A percentile compares a stretch with the other conserved stretches of the same genome.
These are phyloP conservation scores for Peromyscus melanophrys DNA, from an alignment of 2,797 vertebrate species.

Conservation along the genomic window DNA sequence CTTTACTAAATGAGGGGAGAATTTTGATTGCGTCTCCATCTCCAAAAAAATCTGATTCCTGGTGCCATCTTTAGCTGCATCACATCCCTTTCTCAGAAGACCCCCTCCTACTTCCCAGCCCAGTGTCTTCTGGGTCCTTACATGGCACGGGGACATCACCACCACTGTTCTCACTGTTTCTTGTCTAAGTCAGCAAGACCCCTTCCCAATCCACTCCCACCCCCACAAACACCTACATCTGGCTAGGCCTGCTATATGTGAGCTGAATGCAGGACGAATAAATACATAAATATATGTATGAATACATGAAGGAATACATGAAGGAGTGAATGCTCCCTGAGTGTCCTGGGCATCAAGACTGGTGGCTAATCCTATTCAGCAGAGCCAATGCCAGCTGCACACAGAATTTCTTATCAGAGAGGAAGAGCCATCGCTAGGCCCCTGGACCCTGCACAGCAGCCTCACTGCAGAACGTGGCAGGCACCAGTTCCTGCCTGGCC, in stretches of 20 bases:
- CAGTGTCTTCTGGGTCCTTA: neutral
- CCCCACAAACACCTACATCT: neutral
- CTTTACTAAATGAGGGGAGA: neutral
- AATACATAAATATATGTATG: neutral
- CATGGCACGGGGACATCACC: neutral
- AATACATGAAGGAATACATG: neutral
- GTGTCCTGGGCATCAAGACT: neutral
- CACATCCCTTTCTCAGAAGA: neutral
- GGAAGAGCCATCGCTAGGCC: neutral
- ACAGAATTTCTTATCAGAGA: conserved; percentile 45
- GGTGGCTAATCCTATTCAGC: neutral
- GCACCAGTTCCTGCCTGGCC: conserved; percentile 5
- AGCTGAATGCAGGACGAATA: neutral
- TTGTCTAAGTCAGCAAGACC: neutral
- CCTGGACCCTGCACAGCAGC: conserved; percentile 5
- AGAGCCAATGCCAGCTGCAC: neutral
- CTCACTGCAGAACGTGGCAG: neutral
- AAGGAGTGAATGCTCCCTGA: neutral
- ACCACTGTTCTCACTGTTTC: neutral
- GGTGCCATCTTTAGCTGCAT: neutral
- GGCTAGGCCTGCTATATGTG: neutral
- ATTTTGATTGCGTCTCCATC: neutral
- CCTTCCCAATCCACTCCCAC: neutral
- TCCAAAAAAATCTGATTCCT: neutral
- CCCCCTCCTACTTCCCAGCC: neutral